phyloP scores from a whole-genome alignment of 2,888 invertebrate species.

The Adineta ricciae region DNA sequence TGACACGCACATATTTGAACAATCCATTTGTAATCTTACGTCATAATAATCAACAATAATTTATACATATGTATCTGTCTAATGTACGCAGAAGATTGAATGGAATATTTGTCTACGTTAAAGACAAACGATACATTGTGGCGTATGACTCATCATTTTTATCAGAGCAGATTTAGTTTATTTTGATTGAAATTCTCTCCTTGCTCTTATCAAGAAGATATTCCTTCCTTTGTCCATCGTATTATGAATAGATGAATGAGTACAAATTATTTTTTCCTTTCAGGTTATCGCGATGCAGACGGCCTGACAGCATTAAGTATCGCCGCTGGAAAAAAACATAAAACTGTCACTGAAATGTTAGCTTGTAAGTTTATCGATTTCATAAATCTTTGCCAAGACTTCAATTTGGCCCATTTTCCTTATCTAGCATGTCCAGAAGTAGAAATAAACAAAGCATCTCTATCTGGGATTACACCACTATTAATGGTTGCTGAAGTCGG shows the following conservation, averaged over 20 bases:
- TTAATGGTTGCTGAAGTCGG: constrained; percentile 35
- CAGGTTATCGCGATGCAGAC: constrained; percentile 33
- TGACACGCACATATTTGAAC: background rate
- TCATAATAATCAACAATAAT: background rate
- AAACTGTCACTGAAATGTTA: constrained; percentile 32
- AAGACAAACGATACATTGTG: background rate
- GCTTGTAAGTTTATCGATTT: background rate
- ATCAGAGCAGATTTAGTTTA: too few relatives aligned
- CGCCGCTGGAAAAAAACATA: constrained; percentile 34
- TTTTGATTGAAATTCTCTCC: too few relatives aligned
- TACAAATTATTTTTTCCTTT: too few relatives aligned
- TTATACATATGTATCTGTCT: background rate
- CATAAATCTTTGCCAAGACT: background rate
- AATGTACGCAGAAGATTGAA: background rate
- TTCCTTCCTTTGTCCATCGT: too few relatives aligned
- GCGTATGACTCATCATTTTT: too few relatives aligned
- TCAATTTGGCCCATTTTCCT: background rate
- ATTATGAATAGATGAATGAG: too few relatives aligned
- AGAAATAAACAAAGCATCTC: constrained; percentile 33
- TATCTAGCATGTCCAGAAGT: constrained; percentile 23
- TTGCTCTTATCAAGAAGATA: too few relatives aligned
- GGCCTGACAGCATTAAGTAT: constrained; percentile 34
- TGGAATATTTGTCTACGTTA: background rate
- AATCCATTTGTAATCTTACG: background rate
- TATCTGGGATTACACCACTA: constrained; percentile 33